Base-by-base conservation (phyloP, 2,888 invertebrate genomes). In the Erannis defoliaria region DNA sequence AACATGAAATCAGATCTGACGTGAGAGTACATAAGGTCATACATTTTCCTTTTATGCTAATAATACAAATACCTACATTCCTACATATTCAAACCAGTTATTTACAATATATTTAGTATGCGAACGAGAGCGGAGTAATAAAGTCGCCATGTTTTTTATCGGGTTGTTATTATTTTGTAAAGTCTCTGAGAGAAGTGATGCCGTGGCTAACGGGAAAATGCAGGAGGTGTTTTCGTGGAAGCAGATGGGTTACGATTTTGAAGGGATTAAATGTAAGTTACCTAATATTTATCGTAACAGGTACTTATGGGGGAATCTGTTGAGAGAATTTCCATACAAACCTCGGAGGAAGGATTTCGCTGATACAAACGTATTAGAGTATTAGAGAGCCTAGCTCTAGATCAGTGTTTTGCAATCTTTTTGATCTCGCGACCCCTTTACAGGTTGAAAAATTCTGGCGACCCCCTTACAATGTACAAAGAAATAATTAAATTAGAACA, bases 231-330 rank as follows among this genome's bases (percentile, higher is more conserved):
- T 82, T 1, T 59, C 75, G 0, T 90, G 89, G 89, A 86, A 86
- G 1, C 89, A 90, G 54, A 58, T 89, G 0, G 71, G 70, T 35
- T 89, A 84, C 29, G 65, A 86, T 6, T 72, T 87, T 8, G 70
- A 84, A 45, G 83, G 80, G 0, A 65, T 81, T 0, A 46, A 72
- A 16, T 89, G 89, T 89, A 68, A 87, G 88, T 86, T n/a, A 37
- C 12, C 10, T 18, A 10, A 2, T 40, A 19, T 19, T 19, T 37
- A 37, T 4, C 16, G 10, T 8, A 31, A 31, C 31, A 4, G 5
- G 23, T 5, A 4, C 3, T 23, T 23, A 23, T n/a, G n/a, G n/a
- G n/a, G n/a, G n/a, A n/a, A n/a, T n/a, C n/a, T n/a, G n/a, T n/a
- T n/a, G n/a, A n/a, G n/a, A n/a, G n/a, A n/a, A n/a, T n/a, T n/a